Evolutionary conservation across 2,113 vertebrate species (phyloP), one percentile per base, ranked within the genome.

Genomic region (Numida meleagris): DNA sequence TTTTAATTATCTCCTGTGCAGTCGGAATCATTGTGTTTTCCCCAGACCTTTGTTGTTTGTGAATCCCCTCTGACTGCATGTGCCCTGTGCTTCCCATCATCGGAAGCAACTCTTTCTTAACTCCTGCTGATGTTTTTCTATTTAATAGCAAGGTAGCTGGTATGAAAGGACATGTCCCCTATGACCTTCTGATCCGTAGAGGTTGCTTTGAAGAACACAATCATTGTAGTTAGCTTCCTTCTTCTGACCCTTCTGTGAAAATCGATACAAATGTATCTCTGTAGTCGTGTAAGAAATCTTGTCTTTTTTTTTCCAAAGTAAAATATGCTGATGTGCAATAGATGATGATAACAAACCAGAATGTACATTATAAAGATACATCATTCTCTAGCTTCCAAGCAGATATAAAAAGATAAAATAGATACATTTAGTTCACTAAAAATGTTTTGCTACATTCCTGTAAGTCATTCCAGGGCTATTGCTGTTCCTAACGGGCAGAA

Each of bases 101-200:
- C 48, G 25, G 3, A 88, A 50, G 12, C 0, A 0, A 5, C 4
- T 2, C 33, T 40, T 86, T 40, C 12, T 45, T 38, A 46, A 27
- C 14, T 86, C 42, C 27, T 61, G 17, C 25, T 3, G 5, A 9
- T 21, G 61, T 74, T 72, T 33, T 86, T 68, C 50, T 59, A 1
- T 58, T 50, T 77, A 17, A 87, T 76, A 73, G 24, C 29, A 65
- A 83, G n/a, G 29, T 31, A 71, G 12, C 36, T 84, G 38, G 5
- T 88, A 8, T 71, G 59, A 85, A 66, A 79, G 63, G 59, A 67
- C 43, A 5, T 95, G 27, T 15, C 33, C n/a, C 6, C 11, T 0
- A 0, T 75, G 81, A 82, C 83, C 36, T 80, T 88, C 58, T 83
- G 71, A 33, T 79, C 62, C 65, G 70, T 4, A 73, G 75, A 48